Evolutionary conservation across 2,113 vertebrate species (phyloP).

Genomic region (Siniperca knerii): DNA sequence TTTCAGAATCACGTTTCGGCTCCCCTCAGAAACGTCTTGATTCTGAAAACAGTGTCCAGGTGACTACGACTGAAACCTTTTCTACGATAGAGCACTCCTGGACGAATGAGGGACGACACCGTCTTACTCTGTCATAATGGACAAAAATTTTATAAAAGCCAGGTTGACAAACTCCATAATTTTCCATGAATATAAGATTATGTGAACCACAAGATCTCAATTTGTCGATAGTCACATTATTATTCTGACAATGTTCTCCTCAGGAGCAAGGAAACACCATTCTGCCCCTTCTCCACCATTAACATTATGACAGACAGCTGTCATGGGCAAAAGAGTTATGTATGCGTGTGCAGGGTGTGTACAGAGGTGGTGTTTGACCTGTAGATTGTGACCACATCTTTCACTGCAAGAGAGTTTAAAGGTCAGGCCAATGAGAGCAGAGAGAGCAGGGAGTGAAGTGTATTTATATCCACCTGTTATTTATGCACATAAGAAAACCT

Average conservation of each 20-base stretch:
- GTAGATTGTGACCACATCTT: not conserved
- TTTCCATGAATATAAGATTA: not conserved
- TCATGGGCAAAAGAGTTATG: not conserved
- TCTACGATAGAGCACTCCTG: too few relatives aligned
- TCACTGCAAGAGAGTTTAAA: slow-evolving; percentile 15
- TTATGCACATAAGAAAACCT: not conserved
- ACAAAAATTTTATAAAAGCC: not conserved
- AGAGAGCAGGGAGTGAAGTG: not conserved
- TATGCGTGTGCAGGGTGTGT: not conserved
- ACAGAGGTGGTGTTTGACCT: not conserved
- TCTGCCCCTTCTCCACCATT: slow-evolving; percentile 14
- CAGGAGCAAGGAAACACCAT: not conserved
- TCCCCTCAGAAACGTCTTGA: too few relatives aligned
- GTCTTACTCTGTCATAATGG: not conserved
- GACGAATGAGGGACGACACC: too few relatives aligned
- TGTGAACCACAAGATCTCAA: not conserved
- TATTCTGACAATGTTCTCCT: not conserved
- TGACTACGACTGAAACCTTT: too few relatives aligned
- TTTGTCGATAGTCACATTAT: slow-evolving; percentile 5
- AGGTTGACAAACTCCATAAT: not conserved
- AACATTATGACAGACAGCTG: not conserved
- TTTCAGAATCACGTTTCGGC: too few relatives aligned
- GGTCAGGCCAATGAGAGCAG: not conserved
- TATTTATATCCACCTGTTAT: not conserved
- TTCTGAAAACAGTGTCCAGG: too few relatives aligned